Conservation (phyloP, 2,888 invertebrate species). For the Drosophila hamatofila region DNA sequence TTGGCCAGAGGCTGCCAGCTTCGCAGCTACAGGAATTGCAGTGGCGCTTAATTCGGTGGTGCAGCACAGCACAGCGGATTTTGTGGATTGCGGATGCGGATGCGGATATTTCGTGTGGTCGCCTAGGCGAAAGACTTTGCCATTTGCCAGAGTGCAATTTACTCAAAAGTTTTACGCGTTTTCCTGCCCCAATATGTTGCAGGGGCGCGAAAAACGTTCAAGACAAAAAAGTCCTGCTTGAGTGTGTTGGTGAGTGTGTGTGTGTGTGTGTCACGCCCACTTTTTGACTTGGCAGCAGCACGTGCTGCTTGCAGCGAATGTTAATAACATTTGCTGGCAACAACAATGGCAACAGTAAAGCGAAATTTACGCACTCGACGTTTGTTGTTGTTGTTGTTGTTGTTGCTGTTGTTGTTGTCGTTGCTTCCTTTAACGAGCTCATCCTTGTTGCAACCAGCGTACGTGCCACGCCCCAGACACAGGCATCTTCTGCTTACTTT, state of each 20-base stretch:
- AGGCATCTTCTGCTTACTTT: constrained; percentile 63
- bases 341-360: constrained; percentile 32
- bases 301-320: constrained; percentile 70
- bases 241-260: constrained; percentile 16
- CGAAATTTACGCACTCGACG: constrained; percentile 52
- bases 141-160: constrained; percentile 52
- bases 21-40: constrained; percentile 10
- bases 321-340: constrained; percentile 72
- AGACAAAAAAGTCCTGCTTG: constrained; percentile 15
- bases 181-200: constrained; percentile 55
- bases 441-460: constrained; percentile 73
- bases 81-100: constrained; percentile 35
- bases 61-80: constrained; percentile 10
- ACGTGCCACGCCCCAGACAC: constrained; percentile 57
- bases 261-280: constrained; percentile 31
- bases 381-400: constrained; percentile 4
- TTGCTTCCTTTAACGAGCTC: constrained; percentile 78
- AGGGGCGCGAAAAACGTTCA: constrained; percentile 3
- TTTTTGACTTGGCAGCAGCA: constrained; percentile 48
- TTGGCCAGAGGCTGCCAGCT: constrained; percentile 7
- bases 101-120: constrained; percentile 48
- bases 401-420: constrained; percentile 49
- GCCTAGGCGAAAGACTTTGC: constrained; percentile 50
- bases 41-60: constrained; percentile 14
- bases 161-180: constrained; percentile 61